Conservation (phyloP, 37 sponge, comb jelly and placozoan genomes). For the Aphrocallistes beatrix region DNA sequence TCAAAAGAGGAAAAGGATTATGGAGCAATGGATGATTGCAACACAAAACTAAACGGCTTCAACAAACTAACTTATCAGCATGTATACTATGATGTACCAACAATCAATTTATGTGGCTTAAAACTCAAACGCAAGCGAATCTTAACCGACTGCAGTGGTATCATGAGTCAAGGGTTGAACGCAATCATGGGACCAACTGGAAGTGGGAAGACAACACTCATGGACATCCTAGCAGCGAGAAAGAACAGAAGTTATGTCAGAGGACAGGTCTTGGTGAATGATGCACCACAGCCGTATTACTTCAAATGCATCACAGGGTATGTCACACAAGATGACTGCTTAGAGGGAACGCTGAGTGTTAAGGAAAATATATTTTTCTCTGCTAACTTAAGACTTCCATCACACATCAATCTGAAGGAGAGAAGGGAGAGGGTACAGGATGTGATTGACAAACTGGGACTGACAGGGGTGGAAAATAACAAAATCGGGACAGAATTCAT, state of each 20-base stretch:
- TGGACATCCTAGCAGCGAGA: constrained; percentile 24
- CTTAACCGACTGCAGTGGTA: neutral
- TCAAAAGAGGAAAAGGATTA: no score
- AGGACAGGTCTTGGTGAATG: constrained; percentile 21
- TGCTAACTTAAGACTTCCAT: constrained; percentile 62
- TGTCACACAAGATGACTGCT: constrained; percentile 52
- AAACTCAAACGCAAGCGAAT: neutral
- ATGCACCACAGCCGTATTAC: neutral
- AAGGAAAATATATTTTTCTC: constrained; percentile 68
- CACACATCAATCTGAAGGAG: constrained; percentile 15
- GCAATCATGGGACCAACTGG: constrained; percentile 29
- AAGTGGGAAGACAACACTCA: constrained; percentile 27
- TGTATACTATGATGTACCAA: neutral
- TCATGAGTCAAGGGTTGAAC: constrained; percentile 23
- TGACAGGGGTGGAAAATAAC: neutral
- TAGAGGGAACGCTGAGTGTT: constrained; percentile 66
- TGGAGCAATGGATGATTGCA: no score
- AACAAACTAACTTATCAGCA: neutral
- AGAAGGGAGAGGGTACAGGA: constrained; percentile 46
- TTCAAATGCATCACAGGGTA: constrained; percentile 29
- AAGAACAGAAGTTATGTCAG: constrained; percentile 2
- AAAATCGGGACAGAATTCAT: neutral
- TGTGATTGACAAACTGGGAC: constrained; percentile 54
- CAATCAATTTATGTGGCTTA: neutral
- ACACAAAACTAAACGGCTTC: no score